A percentile compares a stretch with the other conserved stretches of the same genome.
phyloP scores from a whole-genome alignment of 2,113 vertebrate species.

The Alectura lathami region DNA sequence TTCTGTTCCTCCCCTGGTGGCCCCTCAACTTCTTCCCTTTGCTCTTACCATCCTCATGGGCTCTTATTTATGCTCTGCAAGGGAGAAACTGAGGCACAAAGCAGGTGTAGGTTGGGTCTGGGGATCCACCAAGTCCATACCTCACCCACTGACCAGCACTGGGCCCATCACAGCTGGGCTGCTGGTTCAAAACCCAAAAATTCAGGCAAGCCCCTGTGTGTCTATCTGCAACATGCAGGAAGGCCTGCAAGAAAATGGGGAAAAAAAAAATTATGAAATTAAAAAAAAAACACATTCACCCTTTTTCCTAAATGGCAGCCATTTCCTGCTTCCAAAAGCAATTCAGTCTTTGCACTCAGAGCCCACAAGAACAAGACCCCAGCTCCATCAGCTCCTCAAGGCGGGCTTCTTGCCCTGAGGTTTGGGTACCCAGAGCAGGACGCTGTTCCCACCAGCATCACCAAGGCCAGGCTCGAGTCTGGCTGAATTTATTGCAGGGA shows the following conservation, averaged over 20 bases:
- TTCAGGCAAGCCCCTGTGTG: neutral
- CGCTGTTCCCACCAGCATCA: accelerated
- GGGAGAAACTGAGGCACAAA: neutral
- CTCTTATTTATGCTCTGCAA: neutral
- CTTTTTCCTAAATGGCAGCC: neutral
- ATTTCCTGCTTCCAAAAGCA: neutral
- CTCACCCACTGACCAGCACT: too few species aligned
- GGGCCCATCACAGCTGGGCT: too few species aligned
- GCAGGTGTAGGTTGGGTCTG: too few species aligned
- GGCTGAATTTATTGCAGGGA: neutral
- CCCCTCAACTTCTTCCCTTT: neutral
- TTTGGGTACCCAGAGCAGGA: neutral
- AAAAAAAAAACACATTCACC: neutral
- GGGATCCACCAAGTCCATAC: too few species aligned
- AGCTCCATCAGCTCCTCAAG: neutral
- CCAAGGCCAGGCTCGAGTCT: neutral
- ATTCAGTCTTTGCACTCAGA: neutral
- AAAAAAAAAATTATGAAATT: neutral
- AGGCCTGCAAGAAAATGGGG: neutral
- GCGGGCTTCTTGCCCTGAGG: neutral
- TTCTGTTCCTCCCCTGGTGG: neutral
- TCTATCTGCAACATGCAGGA: neutral
- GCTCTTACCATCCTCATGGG: neutral
- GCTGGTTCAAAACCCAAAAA: neutral
- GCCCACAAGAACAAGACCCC: neutral